A percentile compares a stretch with the other conserved stretches of the same genome.
Evolutionary conservation across 1,140 invertebrate genomes (phyloP).

Genomic region (Lepidurus couesii): DNA sequence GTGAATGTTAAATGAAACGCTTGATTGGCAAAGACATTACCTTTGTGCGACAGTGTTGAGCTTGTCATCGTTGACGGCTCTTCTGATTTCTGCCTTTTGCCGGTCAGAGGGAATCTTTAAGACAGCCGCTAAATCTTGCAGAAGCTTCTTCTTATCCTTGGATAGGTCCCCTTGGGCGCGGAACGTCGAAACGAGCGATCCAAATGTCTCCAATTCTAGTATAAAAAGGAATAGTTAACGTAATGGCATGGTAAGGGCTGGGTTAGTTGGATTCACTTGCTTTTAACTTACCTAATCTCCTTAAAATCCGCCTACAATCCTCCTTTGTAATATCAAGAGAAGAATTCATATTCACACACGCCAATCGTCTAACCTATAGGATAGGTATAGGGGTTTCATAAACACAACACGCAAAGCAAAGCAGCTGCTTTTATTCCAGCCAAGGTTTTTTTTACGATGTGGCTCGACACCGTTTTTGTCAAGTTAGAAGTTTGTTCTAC

Average conservation of each 20-base stretch:
- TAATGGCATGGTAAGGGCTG: slow-evolving; percentile 33
- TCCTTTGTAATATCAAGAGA: slow-evolving; percentile 67
- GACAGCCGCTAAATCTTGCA: slow-evolving; percentile 70
- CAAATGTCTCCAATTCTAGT: slow-evolving; percentile 84
- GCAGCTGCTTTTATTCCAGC: neutral
- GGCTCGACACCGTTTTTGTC: neutral
- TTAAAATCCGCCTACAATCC: slow-evolving; percentile 76
- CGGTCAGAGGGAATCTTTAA: slow-evolving; percentile 83
- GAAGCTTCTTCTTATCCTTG: slow-evolving; percentile 72
- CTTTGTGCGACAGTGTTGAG: slow-evolving; percentile 33
- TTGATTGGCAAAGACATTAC: slow-evolving; percentile 35
- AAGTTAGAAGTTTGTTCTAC: neutral
- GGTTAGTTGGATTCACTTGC: slow-evolving; percentile 28
- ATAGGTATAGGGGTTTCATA: neutral
- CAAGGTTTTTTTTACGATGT: neutral
- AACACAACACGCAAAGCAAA: neutral
- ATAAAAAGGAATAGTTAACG: slow-evolving; percentile 43
- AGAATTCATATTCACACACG: neutral
- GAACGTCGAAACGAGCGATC: slow-evolving; percentile 76
- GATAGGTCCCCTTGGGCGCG: slow-evolving; percentile 83
- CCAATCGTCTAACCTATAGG: neutral
- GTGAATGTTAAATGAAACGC: neutral
- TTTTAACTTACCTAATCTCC: slow-evolving; percentile 64
- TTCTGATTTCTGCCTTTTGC: slow-evolving; percentile 79
- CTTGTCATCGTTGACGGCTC: slow-evolving; percentile 81